Base-by-base conservation (phyloP, 2,113 vertebrate genomes). In the Pterocles orientalis region DNA sequence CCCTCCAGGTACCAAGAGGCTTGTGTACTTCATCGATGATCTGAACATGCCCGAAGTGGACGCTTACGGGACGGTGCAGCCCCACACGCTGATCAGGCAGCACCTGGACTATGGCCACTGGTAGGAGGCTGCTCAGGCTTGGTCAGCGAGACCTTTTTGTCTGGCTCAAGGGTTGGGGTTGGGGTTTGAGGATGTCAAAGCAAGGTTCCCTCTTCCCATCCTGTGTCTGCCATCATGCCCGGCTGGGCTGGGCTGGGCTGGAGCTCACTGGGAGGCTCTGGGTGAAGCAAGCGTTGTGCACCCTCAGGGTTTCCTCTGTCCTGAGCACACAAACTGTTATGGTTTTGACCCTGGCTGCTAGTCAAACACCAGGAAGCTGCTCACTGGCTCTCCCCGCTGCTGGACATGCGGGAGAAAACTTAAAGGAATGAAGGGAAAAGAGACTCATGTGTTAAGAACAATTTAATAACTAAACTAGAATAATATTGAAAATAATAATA, bases 71-170 rank as follows among this genome's bases (percentile, higher is more conserved):
- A 99, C 99, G 0, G 99, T 99, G 90, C 99, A 99, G 90, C 99
- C 99, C 8, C 99, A 99, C 94, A 99, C 99, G 0, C 95, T 99
- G 48, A 98, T 99, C 97, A 98, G 99, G 53, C 99, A 99, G 87
- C 99, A 99, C 97, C 98, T 99, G 97, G 99, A 99, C 97, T 99
- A 99, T 1, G 97, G 98, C n/a, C 99, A 99, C 96, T 99, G 99
- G 99, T 99, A 96, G 25, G 96, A 39, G 12, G 5, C 48, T 85
- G 48, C 77, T n/a, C 2, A 2, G 21, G 4, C 53, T 51, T 17
- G 33, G 3, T 10, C 19, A 1, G 12, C 1, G 1, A 21, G 34
- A 14, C 3, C 21, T 23, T 18, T 26, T 3, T 51, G 10, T 20
- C 26, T 51, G 31, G 36, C 31, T 36, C 21, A 19, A 34, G 20